Conservation (phyloP, 2,113 vertebrate genomes). For the Corythoichthys intestinalis region DNA sequence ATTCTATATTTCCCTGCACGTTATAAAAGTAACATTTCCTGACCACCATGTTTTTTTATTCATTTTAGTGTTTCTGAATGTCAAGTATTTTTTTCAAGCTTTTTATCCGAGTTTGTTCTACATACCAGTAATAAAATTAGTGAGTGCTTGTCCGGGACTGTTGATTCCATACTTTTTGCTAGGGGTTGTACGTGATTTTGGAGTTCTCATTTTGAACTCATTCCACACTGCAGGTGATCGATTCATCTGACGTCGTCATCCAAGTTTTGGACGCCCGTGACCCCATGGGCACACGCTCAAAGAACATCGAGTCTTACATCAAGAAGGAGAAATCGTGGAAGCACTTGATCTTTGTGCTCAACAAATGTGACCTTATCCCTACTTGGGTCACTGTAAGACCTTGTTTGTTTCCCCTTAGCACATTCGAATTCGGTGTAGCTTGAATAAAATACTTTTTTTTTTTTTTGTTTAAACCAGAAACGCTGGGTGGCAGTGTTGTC, state of each 20-base stretch:
- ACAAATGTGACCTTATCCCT: conserved; percentile 97
- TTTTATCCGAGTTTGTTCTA: no score
- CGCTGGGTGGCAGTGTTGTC: conserved; percentile 93
- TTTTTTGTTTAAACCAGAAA: conserved; percentile 72
- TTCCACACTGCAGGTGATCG: conserved; percentile 80
- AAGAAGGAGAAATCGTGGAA: conserved; percentile 98
- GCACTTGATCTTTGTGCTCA: conserved; percentile 94
- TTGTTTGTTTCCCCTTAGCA: background rate
- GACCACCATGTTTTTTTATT: no score
- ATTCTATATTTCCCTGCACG: no score
- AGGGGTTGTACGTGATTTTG: no score
- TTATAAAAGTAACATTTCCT: no score
- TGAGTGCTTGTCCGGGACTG: no score
- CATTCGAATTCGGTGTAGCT: background rate
- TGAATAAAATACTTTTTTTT: background rate
- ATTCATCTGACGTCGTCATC: conserved; percentile 96
- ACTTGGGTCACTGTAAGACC: conserved; percentile 92
- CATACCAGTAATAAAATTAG: no score
- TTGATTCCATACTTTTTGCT: no score
- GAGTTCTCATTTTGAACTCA: background rate
- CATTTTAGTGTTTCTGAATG: no score
- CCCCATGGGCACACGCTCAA: conserved; percentile 91
- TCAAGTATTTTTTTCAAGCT: no score
- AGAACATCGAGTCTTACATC: conserved; percentile 88
- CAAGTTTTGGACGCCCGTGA: conserved; percentile 96